These are phyloP conservation scores for Cantharis nigra DNA, from an alignment of 2,888 invertebrate species.

Conservation along the genomic window DNA sequence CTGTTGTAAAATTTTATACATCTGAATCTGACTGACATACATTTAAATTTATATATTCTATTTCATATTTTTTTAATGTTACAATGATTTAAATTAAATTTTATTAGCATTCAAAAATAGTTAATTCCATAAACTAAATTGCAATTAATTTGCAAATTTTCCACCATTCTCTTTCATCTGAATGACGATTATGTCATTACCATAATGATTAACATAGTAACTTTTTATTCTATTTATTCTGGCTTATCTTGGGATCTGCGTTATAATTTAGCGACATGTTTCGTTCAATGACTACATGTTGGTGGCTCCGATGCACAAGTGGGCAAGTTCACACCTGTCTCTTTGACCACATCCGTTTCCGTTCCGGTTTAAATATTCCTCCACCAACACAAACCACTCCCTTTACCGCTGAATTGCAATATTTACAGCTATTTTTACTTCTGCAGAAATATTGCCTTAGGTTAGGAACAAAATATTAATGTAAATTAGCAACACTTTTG, in stretches of 20 bases:
- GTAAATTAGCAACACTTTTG: background rate
- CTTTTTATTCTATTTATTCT: conserved; percentile 9
- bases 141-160: background rate
- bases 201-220: background rate
- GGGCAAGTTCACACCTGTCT: conserved; percentile 52
- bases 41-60: background rate
- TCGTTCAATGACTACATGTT: conserved; percentile 35
- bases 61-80: background rate
- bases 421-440: conserved; percentile 18
- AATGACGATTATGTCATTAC: background rate
- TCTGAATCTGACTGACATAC: background rate
- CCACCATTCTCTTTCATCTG: background rate
- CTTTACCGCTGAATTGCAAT: conserved; percentile 4
- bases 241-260: conserved; percentile 20
- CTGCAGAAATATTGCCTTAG: background rate
- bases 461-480: conserved; percentile 11
- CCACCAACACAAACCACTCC: conserved; percentile 6
- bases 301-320: conserved; percentile 41
- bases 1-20: background rate
- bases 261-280: conserved; percentile 28
- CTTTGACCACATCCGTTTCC: conserved; percentile 52
- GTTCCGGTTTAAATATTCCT: conserved; percentile 35
- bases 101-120: background rate
- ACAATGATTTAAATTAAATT: background rate
- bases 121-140: background rate